Evolutionary conservation across 2,888 invertebrate genomes (phyloP).

Genomic region (Plebejus anna): DNA sequence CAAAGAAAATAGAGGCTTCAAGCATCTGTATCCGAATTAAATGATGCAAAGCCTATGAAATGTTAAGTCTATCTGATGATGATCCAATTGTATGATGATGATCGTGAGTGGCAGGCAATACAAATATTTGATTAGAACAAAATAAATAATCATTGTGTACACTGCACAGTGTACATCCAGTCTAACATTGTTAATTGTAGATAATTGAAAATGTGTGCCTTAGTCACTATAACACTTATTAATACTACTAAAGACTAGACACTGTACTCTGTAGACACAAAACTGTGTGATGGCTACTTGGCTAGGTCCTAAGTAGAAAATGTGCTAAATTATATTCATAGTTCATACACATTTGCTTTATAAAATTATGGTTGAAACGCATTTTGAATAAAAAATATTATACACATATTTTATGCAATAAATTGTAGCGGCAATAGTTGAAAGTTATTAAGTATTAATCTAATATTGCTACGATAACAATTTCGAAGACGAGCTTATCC

Average conservation of each 20-base stretch:
- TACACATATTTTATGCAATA: too few species aligned
- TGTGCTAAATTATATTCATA: background rate
- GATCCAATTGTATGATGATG: background rate
- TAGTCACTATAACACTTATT: background rate
- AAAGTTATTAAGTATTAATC: too few species aligned
- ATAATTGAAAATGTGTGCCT: background rate
- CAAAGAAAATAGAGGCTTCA: background rate
- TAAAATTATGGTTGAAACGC: too few species aligned
- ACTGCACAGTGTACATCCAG: background rate
- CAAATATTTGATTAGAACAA: background rate
- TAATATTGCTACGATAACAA: background rate
- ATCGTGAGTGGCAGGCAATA: conserved; percentile 12
- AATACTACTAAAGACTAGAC: background rate
- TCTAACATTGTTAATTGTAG: conserved; percentile 9
- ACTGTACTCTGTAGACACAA: too few species aligned
- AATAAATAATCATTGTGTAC: conserved; percentile 1
- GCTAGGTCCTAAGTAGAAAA: background rate
- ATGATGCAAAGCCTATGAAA: background rate
- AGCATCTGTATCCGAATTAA: background rate
- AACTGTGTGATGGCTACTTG: background rate
- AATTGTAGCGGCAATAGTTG: too few species aligned
- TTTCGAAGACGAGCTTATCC: background rate
- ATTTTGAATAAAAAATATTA: too few species aligned
- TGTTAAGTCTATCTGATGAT: background rate
- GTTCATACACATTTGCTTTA: too few species aligned